Conservation (phyloP, 2,797 vertebrate genomes). For the Melanotaenia boesemani region DNA sequence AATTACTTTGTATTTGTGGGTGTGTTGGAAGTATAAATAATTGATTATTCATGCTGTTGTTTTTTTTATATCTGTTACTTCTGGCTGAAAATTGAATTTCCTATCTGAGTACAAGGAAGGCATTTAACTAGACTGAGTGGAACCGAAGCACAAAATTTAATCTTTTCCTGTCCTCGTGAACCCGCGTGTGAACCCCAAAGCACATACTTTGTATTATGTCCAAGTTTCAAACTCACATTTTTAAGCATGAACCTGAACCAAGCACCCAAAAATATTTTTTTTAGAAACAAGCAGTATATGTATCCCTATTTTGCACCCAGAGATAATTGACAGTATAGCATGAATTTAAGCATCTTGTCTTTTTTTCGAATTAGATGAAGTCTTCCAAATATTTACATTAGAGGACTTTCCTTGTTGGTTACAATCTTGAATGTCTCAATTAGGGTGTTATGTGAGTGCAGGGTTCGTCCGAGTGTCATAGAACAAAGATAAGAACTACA, state of each 20-base stretch:
- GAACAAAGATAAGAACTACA: slow-evolving; percentile 48
- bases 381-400: slow-evolving; percentile 8
- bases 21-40: slow-evolving; percentile 13
- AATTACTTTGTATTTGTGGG: slow-evolving; percentile 10
- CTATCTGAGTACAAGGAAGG: slow-evolving; percentile 25
- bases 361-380: background rate
- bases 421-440: slow-evolving; percentile 14
- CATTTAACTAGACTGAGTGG: slow-evolving; percentile 14
- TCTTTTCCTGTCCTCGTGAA: slow-evolving; percentile 15
- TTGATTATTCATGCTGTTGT: slow-evolving; percentile 35
- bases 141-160: slow-evolving; percentile 40
- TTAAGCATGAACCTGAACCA: background rate
- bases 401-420: slow-evolving; percentile 16
- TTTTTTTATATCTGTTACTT: slow-evolving; percentile 25
- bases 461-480: slow-evolving; percentile 27
- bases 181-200: slow-evolving; percentile 18
- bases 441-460: slow-evolving; percentile 37
- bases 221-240: background rate
- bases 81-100: slow-evolving; percentile 41
- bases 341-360: background rate
- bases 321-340: background rate
- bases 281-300: background rate
- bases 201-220: slow-evolving; percentile 5
- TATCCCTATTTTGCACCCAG: slow-evolving; percentile 12
- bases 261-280: slow-evolving; percentile 1